A percentile compares a stretch with the other conserved stretches of the same genome.
Conservation (phyloP, 2,113 vertebrate species). For the Colinus virginianus region DNA sequence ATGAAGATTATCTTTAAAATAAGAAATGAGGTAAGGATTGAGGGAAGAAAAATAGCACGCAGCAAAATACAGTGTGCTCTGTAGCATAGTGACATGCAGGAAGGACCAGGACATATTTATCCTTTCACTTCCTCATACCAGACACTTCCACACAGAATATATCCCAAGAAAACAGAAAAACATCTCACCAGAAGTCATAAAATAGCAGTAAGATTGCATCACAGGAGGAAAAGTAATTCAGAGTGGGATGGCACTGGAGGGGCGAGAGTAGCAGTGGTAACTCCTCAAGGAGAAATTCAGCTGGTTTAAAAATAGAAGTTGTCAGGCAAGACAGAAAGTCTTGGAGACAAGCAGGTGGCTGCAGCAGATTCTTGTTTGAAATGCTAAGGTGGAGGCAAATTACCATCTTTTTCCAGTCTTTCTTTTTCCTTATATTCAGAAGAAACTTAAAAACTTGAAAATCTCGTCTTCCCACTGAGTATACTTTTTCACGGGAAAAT, state of each 20-base stretch:
- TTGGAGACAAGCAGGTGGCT: constrained; percentile 30
- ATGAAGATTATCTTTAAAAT: neutral
- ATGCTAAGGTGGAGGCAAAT: neutral
- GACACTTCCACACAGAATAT: neutral
- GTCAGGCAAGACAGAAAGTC: constrained; percentile 35
- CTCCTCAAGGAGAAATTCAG: constrained; percentile 28
- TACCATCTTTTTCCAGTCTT: neutral
- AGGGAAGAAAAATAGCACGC: neutral
- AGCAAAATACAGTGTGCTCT: neutral
- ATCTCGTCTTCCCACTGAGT: neutral
- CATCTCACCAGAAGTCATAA: neutral
- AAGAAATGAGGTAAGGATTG: neutral
- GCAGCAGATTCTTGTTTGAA: constrained; percentile 27
- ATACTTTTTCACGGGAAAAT: neutral
- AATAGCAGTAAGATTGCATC: neutral
- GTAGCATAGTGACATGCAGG: neutral
- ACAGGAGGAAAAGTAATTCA: neutral
- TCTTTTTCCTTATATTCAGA: neutral
- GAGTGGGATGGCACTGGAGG: neutral
- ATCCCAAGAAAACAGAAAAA: neutral
- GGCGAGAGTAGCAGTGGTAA: neutral
- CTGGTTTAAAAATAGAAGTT: constrained; percentile 58
- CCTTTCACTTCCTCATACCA: neutral
- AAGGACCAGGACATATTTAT: neutral
- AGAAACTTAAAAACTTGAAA: neutral